A percentile compares a stretch with the other conserved stretches of the same genome.
These are phyloP conservation scores for Oryctes rhinoceros DNA, from an alignment of 1,140 invertebrate species.

Conservation along the genomic window DNA sequence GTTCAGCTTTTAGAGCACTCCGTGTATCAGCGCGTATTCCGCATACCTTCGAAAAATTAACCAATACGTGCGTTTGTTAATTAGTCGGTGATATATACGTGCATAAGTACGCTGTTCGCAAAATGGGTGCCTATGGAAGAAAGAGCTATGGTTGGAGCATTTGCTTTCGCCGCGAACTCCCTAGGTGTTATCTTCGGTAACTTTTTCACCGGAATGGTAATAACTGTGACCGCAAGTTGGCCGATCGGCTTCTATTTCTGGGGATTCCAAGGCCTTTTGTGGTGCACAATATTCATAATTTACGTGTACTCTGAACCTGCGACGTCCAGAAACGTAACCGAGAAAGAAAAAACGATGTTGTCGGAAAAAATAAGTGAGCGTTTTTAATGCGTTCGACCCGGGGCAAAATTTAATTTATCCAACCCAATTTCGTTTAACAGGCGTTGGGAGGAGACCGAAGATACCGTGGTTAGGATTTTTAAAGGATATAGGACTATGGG, in stretches of 20 bases:
- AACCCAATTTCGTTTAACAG: background rate
- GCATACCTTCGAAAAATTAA: background rate
- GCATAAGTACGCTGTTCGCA: conserved; percentile 21
- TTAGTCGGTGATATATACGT: conserved; percentile 28
- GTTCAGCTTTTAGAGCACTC: too few relatives aligned
- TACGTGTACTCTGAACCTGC: conserved; percentile 20
- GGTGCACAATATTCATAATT: conserved; percentile 8
- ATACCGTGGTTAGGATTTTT: conserved; percentile 15
- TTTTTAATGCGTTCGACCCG: background rate
- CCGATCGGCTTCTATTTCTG: conserved; percentile 28
- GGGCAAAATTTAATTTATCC: background rate
- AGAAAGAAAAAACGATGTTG: background rate
- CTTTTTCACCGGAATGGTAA: conserved; percentile 4
- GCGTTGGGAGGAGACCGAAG: background rate
- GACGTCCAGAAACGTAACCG: background rate
- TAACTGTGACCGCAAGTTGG: background rate
- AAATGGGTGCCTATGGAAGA: conserved; percentile 41
- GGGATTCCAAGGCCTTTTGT: conserved; percentile 15
- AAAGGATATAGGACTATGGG: conserved; percentile 8
- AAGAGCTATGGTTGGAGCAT: conserved; percentile 10
- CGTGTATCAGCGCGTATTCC: background rate
- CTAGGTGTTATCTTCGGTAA: conserved; percentile 27
- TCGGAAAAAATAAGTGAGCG: background rate
- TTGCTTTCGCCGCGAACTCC: conserved; percentile 38
- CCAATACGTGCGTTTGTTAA: conserved; percentile 15